A percentile compares a stretch with the other conserved stretches of the same genome.
These are phyloP conservation scores for Mesoligia furuncula DNA, from an alignment of 2,888 invertebrate species.

Conservation along the genomic window DNA sequence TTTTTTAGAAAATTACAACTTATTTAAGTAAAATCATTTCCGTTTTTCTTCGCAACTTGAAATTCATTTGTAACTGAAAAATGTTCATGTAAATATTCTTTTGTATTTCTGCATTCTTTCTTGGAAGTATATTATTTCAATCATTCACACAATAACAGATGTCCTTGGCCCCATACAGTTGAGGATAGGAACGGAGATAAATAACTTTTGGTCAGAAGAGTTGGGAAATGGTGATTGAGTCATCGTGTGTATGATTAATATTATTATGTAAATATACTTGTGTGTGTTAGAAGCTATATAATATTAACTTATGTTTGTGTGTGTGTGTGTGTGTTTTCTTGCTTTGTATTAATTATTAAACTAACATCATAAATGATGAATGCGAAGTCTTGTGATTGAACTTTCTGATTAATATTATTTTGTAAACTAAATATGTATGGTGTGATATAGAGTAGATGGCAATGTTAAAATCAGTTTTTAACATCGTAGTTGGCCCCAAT, in stretches of 20 bases:
- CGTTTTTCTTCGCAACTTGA: not conserved
- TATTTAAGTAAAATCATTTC: not conserved
- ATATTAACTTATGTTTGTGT: not conserved
- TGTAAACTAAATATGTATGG: not conserved
- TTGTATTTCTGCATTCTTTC: slow-evolving; percentile 17
- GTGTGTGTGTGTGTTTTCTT: slow-evolving; percentile 5
- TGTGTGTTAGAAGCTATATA: slow-evolving; percentile 7
- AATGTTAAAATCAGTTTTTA: not conserved
- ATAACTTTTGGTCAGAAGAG: slow-evolving; percentile 37
- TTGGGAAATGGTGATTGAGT: slow-evolving; percentile 58
- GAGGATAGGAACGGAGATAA: slow-evolving; percentile 26
- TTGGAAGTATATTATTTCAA: slow-evolving; percentile 7
- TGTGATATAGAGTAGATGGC: too few relatives aligned
- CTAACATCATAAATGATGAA: not conserved
- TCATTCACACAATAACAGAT: slow-evolving; percentile 6
- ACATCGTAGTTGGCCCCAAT: not conserved
- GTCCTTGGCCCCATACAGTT: slow-evolving; percentile 59
- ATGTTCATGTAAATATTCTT: slow-evolving; percentile 13
- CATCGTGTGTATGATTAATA: slow-evolving; percentile 22
- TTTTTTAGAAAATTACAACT: not conserved
- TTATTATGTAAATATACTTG: slow-evolving; percentile 38
- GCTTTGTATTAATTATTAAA: not conserved
- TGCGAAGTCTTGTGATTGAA: not conserved
- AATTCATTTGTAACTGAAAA: slow-evolving; percentile 14
- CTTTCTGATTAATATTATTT: slow-evolving; percentile 12